phyloP scores from a whole-genome alignment of 2,113 vertebrate genomes.

The Mesitornis unicolor region DNA sequence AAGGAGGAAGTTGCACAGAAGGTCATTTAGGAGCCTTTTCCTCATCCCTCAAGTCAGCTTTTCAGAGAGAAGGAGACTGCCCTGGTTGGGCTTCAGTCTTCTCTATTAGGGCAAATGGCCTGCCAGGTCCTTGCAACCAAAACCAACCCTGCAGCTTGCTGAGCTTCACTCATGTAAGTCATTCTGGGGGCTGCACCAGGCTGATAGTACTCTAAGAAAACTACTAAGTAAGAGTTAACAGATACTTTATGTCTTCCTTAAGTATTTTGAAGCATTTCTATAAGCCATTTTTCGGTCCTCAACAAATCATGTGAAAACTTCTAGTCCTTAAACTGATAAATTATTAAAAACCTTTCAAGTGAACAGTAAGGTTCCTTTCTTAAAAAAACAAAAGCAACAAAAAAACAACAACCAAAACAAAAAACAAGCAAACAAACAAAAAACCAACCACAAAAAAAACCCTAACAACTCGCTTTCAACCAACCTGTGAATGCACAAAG shows the following conservation, averaged over 20 bases:
- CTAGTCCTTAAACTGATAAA: neutral
- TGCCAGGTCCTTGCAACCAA: neutral
- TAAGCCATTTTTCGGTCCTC: neutral
- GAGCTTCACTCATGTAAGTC: neutral
- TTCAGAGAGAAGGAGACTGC: neutral
- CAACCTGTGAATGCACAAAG: neutral
- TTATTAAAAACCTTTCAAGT: neutral
- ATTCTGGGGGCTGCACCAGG: neutral
- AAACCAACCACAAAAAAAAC: too few relatives aligned
- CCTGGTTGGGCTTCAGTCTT: neutral
- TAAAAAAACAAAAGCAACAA: neutral
- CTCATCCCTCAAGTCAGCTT: neutral
- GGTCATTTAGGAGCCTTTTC: neutral
- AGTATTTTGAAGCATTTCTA: neutral
- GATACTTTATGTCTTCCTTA: neutral
- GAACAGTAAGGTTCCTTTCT: neutral
- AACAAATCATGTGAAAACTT: neutral
- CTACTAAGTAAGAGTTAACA: neutral
- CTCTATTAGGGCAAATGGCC: rapidly evolving
- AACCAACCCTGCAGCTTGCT: neutral
- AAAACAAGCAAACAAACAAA: neutral
- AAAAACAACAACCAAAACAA: too few relatives aligned
- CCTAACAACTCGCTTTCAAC: too few relatives aligned
- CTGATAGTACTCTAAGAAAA: neutral
- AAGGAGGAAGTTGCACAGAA: neutral